These are phyloP conservation scores for Mastomys natalensis DNA, from an alignment of 2,113 vertebrate species.

Conservation along the genomic window DNA sequence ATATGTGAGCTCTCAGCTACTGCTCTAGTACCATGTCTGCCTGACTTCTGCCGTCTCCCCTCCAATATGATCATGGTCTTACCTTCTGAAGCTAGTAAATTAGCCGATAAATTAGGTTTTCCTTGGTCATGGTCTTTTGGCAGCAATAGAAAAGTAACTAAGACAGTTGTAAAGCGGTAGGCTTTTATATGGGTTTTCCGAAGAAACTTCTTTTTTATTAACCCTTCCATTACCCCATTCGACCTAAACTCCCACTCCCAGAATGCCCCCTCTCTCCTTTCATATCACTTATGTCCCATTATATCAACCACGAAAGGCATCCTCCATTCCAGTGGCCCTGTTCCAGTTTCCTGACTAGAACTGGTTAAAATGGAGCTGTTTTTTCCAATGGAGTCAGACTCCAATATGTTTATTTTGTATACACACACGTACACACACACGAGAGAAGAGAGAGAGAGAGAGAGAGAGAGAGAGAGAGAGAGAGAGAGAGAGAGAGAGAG, in stretches of 20 bases:
- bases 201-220: neutral
- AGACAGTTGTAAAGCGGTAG: neutral
- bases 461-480: neutral
- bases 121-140: neutral
- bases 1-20: neutral
- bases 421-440: too few species aligned
- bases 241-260: neutral
- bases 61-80: neutral
- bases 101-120: neutral
- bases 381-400: neutral
- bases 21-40: neutral
- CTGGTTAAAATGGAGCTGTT: neutral
- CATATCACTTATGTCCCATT: neutral
- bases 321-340: neutral
- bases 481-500: neutral
- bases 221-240: neutral
- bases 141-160: neutral
- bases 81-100: neutral
- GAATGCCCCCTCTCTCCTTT: neutral
- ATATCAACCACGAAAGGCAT: neutral
- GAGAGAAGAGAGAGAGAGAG: too few species aligned
- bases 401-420: neutral
- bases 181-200: neutral
- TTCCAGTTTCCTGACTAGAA: neutral
- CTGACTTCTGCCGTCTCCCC: neutral